Percentiles rank a stretch among this genome's conserved stretches.
Conservation (phyloP, 2,888 invertebrate genomes). For the Drosophila multiciliata region DNA sequence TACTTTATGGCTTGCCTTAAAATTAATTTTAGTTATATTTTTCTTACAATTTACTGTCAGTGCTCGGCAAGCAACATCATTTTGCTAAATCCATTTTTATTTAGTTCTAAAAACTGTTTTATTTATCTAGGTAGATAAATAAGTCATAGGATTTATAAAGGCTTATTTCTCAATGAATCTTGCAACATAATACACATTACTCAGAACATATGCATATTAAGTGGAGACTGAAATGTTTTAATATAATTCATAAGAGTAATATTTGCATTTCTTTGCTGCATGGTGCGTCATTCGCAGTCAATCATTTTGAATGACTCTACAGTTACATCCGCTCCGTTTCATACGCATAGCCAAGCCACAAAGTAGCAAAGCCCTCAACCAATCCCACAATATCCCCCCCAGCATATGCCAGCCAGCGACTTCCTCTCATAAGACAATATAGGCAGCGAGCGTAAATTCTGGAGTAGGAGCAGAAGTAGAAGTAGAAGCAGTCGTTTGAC, state of each 20-base stretch:
- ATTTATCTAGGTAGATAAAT: background rate
- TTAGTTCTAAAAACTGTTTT: background rate
- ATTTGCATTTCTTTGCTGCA: slow-evolving; percentile 16
- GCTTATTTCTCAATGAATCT: background rate
- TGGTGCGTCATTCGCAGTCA: slow-evolving; percentile 36
- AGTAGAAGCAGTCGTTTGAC: background rate
- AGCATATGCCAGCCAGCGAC: slow-evolving; percentile 25
- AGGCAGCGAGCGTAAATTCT: slow-evolving; percentile 55
- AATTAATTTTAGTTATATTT: background rate
- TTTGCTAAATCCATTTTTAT: background rate
- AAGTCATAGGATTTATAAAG: background rate
- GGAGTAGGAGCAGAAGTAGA: slow-evolving; percentile 35
- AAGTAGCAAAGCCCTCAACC: slow-evolving; percentile 30
- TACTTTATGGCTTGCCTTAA: background rate
- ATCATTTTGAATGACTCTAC: slow-evolving; percentile 33
- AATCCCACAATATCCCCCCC: slow-evolving; percentile 20
- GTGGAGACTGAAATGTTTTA: slow-evolving; percentile 6
- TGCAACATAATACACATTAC: background rate
- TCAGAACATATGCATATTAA: background rate
- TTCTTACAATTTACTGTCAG: background rate
- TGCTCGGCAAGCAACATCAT: background rate
- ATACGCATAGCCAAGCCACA: slow-evolving; percentile 50
- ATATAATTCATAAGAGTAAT: slow-evolving; percentile 5
- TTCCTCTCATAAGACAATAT: slow-evolving; percentile 73
- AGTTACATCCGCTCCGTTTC: slow-evolving; percentile 54